These are phyloP conservation scores for Eilema griseolum DNA, from an alignment of 2,888 invertebrate species.

Conservation along the genomic window DNA sequence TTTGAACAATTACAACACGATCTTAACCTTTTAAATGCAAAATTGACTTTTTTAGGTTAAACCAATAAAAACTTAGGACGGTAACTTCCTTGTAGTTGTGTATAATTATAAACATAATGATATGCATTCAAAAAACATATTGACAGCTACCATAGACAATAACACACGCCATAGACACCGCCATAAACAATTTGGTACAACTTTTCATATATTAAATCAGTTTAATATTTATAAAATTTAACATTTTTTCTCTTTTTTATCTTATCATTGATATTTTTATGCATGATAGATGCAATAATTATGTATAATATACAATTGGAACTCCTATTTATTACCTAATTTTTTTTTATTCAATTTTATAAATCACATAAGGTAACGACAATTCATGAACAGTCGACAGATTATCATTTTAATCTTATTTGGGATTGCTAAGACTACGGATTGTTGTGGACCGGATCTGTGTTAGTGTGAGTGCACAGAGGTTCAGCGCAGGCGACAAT, in stretches of 20 bases:
- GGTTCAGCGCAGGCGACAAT: conserved; percentile 9
- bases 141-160: conserved; percentile 24
- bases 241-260: conserved; percentile 40
- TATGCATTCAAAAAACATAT: conserved; percentile 18
- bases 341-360: conserved; percentile 68
- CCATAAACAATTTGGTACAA: conserved; percentile 57
- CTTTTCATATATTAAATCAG: conserved; percentile 51
- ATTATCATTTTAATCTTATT: conserved; percentile 50
- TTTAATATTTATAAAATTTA: conserved; percentile 54
- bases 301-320: conserved; percentile 86
- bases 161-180: conserved; percentile 35
- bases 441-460: conserved; percentile 41
- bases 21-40: background rate
- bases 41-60: background rate
- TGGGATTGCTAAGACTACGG: conserved; percentile 46
- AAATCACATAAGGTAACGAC: conserved; percentile 86
- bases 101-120: conserved; percentile 10
- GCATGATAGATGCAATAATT: conserved; percentile 75
- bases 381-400: conserved; percentile 71
- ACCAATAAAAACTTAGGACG: conserved; percentile 2
- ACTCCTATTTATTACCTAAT: conserved; percentile 86
- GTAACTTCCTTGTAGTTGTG: conserved; percentile 1
- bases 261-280: conserved; percentile 63
- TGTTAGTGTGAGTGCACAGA: conserved; percentile 23
- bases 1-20: background rate